Percentiles rank a stretch among this genome's conserved stretches.
Evolutionary conservation across 2,888 invertebrate species (phyloP).

Genomic region (Dryobota labecula): DNA sequence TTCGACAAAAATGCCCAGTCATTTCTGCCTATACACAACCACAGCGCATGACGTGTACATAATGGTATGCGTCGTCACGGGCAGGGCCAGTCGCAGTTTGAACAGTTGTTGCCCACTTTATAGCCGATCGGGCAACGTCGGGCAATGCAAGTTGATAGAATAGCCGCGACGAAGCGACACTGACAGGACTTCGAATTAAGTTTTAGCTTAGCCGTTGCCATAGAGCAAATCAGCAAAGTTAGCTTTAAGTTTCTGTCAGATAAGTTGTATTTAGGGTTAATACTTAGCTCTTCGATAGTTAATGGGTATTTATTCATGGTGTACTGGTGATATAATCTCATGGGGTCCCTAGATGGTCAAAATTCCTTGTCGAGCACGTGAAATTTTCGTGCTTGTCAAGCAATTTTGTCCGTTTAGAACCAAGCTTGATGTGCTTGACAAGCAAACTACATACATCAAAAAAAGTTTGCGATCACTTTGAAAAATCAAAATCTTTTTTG

Average conservation of each 20-base stretch:
- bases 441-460: no score
- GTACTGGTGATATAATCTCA: not conserved
- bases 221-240: not conserved
- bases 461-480: no score
- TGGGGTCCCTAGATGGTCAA: no score
- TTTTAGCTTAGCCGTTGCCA: not conserved
- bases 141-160: conserved; percentile 23
- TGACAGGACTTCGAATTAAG: not conserved
- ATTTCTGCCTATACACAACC: not conserved
- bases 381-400: no score
- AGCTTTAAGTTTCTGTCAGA: not conserved
- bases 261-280: not conserved
- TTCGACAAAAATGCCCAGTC: not conserved
- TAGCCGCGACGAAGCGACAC: not conserved
- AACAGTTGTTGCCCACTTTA: conserved; percentile 50
- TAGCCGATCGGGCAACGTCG: conserved; percentile 20
- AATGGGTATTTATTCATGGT: not conserved
- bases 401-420: no score
- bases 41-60: not conserved
- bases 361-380: no score
- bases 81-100: conserved; percentile 19
- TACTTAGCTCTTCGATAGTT: not conserved
- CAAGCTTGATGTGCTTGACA: no score
- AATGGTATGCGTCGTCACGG: conserved; percentile 55
- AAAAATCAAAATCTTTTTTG: no score